Conservation (phyloP, 2,888 invertebrate genomes). For the Tuta absoluta region DNA sequence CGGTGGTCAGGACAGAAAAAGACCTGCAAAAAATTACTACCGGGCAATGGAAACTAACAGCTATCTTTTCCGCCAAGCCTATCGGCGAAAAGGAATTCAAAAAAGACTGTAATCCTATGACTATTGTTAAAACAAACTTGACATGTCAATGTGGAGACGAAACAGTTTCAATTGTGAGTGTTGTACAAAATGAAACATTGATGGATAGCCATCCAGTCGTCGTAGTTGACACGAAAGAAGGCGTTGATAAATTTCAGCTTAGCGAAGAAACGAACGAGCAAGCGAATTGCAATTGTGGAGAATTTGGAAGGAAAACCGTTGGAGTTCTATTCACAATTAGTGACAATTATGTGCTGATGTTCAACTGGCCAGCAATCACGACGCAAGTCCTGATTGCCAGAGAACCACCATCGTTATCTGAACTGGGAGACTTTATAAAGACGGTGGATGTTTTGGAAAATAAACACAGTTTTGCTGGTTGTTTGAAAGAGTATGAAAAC, state of each 20-base stretch:
- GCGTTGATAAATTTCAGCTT: not conserved
- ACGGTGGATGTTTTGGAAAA: not conserved
- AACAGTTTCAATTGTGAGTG: not conserved
- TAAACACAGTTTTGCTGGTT: conserved; percentile 7
- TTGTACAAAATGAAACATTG: not conserved
- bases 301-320: not conserved
- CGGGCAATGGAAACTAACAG: not conserved
- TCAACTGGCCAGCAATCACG: not conserved
- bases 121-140: not conserved
- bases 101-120: not conserved
- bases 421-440: not conserved
- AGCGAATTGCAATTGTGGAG: not conserved
- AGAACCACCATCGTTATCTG: not conserved
- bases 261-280: not conserved
- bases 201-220: not conserved
- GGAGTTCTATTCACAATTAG: not conserved
- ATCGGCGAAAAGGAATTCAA: not conserved
- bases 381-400: not conserved
- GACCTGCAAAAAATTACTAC: not conserved
- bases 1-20: not conserved
- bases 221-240: not conserved
- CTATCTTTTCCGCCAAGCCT: not conserved
- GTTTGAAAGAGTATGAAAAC: not conserved
- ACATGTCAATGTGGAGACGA: not conserved
- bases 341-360: not conserved